These are phyloP conservation scores for Operophtera brumata DNA, from an alignment of 2,888 invertebrate genomes.

Conservation along the genomic window DNA sequence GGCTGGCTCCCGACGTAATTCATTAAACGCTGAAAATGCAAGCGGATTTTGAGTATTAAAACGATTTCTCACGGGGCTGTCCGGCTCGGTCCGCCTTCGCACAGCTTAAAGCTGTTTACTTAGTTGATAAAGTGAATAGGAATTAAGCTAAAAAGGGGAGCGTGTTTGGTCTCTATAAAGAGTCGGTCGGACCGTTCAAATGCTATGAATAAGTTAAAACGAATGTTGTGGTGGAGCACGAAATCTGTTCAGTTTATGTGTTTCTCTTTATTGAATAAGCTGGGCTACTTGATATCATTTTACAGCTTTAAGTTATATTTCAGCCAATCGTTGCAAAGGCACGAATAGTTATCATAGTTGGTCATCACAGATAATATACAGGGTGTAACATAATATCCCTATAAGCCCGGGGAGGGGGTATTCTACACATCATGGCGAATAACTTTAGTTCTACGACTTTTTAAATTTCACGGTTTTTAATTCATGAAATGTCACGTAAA, in stretches of 20 bases:
- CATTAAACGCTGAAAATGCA: conserved; percentile 80
- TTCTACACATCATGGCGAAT: no score
- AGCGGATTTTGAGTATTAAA: conserved; percentile 80
- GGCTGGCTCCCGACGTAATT: conserved; percentile 81
- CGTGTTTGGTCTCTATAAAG: conserved; percentile 39
- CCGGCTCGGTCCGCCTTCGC: conserved; percentile 65
- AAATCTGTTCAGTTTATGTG: conserved; percentile 35
- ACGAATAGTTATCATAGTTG: no score
- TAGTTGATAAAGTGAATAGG: conserved; percentile 64
- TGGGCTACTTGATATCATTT: conserved; percentile 8
- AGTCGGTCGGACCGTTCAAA: conserved; percentile 34
- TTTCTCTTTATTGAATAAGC: conserved; percentile 20
- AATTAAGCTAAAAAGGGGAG: conserved; percentile 56
- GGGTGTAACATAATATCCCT: no score
- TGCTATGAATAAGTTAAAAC: conserved; percentile 43
- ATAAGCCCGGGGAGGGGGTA: no score
- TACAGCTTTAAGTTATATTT: not conserved
- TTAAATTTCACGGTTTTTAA: no score
- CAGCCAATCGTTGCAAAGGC: no score
- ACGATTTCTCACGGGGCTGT: conserved; percentile 78
- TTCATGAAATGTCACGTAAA: no score
- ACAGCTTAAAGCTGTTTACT: conserved; percentile 58
- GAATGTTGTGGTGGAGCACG: conserved; percentile 37
- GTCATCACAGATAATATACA: no score
- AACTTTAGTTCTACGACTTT: no score